A percentile compares a stretch with the other conserved stretches of the same genome.
These are phyloP conservation scores for Apolygus lucorum DNA, from an alignment of 1,140 invertebrate species.

Conservation along the genomic window DNA sequence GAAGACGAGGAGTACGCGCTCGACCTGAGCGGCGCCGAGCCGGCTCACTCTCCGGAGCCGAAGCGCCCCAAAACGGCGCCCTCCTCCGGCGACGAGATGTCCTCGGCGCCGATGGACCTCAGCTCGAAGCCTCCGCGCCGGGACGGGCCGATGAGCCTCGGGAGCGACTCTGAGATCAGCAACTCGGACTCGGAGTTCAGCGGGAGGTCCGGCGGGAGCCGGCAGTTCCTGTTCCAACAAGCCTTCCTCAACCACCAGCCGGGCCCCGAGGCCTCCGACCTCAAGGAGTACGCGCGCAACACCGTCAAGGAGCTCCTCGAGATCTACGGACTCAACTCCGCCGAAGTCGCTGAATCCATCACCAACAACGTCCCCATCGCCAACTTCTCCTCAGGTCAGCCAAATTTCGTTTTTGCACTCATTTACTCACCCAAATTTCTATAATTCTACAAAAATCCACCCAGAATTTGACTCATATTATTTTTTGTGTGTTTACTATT, in stretches of 20 bases:
- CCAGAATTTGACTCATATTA: too few relatives aligned
- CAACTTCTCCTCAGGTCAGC: slow-evolving; percentile 43
- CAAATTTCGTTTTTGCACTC: too few relatives aligned
- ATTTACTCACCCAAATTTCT: too few relatives aligned
- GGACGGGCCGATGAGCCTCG: slow-evolving; percentile 14
- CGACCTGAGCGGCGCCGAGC: slow-evolving; percentile 22
- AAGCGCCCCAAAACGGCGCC: slow-evolving; percentile 12
- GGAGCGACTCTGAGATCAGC: slow-evolving; percentile 27
- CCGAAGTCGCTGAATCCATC: slow-evolving; percentile 41
- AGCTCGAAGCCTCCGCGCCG: slow-evolving; percentile 26
- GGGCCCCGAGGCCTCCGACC: slow-evolving; percentile 37
- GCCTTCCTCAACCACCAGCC: slow-evolving; percentile 32
- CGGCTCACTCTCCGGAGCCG: slow-evolving; percentile 6
- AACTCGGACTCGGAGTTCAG: slow-evolving; percentile 11
- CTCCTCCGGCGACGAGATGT: slow-evolving; percentile 24
- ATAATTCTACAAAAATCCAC: too few relatives aligned
- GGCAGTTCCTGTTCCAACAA: slow-evolving; percentile 31
- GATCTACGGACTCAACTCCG: slow-evolving; percentile 45
- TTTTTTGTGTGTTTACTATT: too few relatives aligned
- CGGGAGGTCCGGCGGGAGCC: neutral
- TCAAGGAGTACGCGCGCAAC: slow-evolving; percentile 49
- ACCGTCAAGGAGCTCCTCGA: slow-evolving; percentile 52
- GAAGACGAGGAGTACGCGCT: slow-evolving; percentile 22
- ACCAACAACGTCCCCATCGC: slow-evolving; percentile 40
- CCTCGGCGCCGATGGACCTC: slow-evolving; percentile 34